phyloP scores from a whole-genome alignment of 2,113 vertebrate species.

The Danionella cerebrum region DNA sequence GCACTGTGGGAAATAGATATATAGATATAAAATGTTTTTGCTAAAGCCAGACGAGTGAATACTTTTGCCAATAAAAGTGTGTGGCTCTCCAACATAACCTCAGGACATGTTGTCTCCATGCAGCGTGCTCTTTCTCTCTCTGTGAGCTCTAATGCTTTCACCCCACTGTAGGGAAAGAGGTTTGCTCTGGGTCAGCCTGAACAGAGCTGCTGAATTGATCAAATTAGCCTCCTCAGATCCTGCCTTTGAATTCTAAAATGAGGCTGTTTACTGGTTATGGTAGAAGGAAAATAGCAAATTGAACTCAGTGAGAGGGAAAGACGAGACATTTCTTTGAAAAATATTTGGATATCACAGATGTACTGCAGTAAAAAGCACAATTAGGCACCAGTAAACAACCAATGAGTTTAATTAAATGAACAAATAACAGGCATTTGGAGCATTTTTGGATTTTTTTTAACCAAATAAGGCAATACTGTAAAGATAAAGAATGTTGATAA shows the following conservation, averaged over 20 bases:
- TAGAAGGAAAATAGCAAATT: neutral
- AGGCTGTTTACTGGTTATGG: neutral
- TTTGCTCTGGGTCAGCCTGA: neutral
- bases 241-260: neutral
- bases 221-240: neutral
- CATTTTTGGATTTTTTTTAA: too few relatives aligned
- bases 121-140: neutral
- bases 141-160: constrained; percentile 10
- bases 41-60: too few relatives aligned
- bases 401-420: too few relatives aligned
- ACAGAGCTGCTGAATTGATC: neutral
- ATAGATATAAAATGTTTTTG: too few relatives aligned
- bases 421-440: too few relatives aligned
- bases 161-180: neutral
- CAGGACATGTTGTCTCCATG: constrained; percentile 7
- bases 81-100: constrained; percentile 10
- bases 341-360: neutral
- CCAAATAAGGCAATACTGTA: too few relatives aligned
- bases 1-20: too few relatives aligned
- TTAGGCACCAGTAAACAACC: too few relatives aligned
- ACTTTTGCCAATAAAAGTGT: constrained; percentile 27
- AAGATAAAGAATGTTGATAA: neutral
- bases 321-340: neutral
- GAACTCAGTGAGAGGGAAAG: neutral
- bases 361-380: too few relatives aligned